phyloP scores from a whole-genome alignment of 2,797 vertebrate species.

The Propithecus perrieri region DNA sequence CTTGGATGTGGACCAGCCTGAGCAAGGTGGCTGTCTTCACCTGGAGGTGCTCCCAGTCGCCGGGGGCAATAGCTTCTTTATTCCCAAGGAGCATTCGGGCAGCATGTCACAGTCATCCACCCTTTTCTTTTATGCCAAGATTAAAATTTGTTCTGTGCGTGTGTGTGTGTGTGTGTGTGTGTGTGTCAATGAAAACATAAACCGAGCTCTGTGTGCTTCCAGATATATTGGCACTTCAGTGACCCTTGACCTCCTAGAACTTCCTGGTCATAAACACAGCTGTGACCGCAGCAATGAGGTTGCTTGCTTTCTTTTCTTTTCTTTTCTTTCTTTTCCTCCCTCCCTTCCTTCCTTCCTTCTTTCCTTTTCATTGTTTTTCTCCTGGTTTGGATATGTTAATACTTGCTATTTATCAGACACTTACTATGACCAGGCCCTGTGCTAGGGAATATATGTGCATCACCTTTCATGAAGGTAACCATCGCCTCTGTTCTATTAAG shows the following conservation, averaged over 20 bases:
- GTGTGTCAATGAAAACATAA: neutral
- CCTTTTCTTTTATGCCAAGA: neutral
- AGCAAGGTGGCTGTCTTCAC: neutral
- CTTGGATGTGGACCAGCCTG: neutral
- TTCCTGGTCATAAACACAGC: neutral
- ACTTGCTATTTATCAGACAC: neutral
- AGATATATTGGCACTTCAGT: neutral
- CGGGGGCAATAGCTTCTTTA: neutral
- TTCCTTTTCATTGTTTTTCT: neutral
- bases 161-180: neutral
- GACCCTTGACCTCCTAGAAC: neutral
- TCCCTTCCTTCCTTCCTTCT: neutral
- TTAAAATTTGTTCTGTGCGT: neutral
- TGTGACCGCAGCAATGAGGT: neutral
- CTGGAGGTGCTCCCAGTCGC: neutral
- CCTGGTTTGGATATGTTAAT: neutral
- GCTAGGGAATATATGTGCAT: neutral
- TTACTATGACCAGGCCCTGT: neutral
- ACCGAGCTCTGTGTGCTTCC: neutral
- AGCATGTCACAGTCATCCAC: neutral
- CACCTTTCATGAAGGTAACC: neutral
- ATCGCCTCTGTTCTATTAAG: neutral
- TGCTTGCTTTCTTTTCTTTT: neutral
- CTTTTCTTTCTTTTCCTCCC: neutral
- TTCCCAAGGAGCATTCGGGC: neutral